Evolutionary conservation across 2,113 vertebrate genomes (phyloP).

Genomic region (Ceyx melanurus): DNA sequence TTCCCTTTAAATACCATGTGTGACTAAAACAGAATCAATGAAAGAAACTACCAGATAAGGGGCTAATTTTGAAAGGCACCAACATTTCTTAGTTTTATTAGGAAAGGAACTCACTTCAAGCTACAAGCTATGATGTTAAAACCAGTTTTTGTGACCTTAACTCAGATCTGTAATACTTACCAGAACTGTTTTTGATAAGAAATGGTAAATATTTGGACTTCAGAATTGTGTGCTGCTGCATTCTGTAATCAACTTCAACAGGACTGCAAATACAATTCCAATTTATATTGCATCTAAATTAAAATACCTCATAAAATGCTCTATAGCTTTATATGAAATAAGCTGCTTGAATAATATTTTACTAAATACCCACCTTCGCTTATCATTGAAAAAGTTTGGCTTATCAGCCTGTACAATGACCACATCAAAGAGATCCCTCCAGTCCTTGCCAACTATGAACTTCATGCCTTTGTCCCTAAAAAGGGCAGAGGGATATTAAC

Average conservation of each 20-base stretch:
- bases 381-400: slow-evolving; percentile 96
- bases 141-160: background rate
- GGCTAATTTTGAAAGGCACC: background rate
- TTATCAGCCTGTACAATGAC: slow-evolving; percentile 98
- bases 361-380: slow-evolving; percentile 84
- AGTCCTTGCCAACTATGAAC: slow-evolving; percentile 95
- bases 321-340: background rate
- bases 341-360: background rate
- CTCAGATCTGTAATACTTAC: background rate
- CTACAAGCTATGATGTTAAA: background rate
- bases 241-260: background rate
- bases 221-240: background rate
- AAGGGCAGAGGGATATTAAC: background rate
- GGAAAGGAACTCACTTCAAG: background rate
- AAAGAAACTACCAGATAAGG: background rate
- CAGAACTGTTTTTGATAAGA: background rate
- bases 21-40: background rate
- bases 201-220: background rate
- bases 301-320: background rate
- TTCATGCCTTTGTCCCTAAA: slow-evolving; percentile 93
- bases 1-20: background rate
- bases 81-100: background rate
- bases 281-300: background rate
- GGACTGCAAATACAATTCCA: background rate
- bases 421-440: slow-evolving; percentile 95